phyloP scores from a whole-genome alignment of 2,113 vertebrate genomes.

The Bubo scandiacus region DNA sequence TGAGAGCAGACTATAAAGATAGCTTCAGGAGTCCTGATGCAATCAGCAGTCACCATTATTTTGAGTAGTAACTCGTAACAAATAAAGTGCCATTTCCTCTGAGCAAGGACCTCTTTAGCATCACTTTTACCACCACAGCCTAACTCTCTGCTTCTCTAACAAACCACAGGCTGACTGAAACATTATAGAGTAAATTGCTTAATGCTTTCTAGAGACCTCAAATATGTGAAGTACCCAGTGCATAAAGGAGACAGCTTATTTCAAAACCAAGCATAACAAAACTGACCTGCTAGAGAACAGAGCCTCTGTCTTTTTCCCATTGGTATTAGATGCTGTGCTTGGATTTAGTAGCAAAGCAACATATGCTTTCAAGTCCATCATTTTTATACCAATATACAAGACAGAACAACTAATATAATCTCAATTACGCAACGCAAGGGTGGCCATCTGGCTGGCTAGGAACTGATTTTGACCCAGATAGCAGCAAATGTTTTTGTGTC shows the following conservation, averaged over 20 bases:
- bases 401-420: not conserved
- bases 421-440: not conserved
- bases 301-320: not conserved
- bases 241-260: not conserved
- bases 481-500: not conserved
- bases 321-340: not conserved
- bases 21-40: not conserved
- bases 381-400: not conserved
- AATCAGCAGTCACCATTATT: not conserved
- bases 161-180: not conserved
- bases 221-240: not conserved
- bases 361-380: not conserved
- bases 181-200: not conserved
- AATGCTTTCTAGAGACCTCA: slow-evolving; percentile 11
- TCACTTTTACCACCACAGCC: not conserved
- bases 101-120: not conserved
- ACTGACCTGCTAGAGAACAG: not conserved
- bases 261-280: not conserved
- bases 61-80: not conserved
- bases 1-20: not conserved
- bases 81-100: not conserved
- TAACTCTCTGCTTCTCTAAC: not conserved
- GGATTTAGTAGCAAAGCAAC: not conserved
- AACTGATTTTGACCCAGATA: not conserved
- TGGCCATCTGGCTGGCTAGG: not conserved